phyloP scores from a whole-genome alignment of 2,888 invertebrate species.

The Hypomecis punctinalis region DNA sequence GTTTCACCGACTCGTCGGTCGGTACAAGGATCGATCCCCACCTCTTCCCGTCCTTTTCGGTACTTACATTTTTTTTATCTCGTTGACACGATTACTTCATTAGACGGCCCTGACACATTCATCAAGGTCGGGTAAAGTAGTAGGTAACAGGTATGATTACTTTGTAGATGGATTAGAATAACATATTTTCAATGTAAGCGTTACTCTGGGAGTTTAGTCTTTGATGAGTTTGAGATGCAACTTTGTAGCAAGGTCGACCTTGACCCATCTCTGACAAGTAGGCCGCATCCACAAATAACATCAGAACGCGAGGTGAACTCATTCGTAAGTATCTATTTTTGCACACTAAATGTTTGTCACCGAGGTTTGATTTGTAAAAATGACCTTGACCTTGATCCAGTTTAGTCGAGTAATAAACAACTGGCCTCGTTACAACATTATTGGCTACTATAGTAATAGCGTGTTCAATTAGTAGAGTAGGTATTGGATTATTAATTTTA shows the following conservation, averaged over 20 bases:
- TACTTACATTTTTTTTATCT: conserved; percentile 67
- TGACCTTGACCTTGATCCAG: conserved; percentile 85
- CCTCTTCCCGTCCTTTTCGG: conserved; percentile 82
- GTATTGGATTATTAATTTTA: conserved; percentile 18
- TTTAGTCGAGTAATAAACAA: conserved; percentile 78
- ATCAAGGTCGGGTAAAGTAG: conserved; percentile 62
- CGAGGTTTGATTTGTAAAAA: conserved; percentile 80
- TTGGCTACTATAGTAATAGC: conserved; percentile 66
- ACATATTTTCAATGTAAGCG: background rate
- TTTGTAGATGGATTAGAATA: conserved; percentile 5
- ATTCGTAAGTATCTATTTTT: conserved; percentile 72
- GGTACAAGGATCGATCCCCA: conserved; percentile 82
- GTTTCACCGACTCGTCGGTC: conserved; percentile 82
- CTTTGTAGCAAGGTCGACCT: conserved; percentile 71
- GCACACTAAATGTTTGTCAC: conserved; percentile 73
- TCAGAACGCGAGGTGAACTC: conserved; percentile 74
- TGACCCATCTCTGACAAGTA: conserved; percentile 77
- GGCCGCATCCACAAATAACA: conserved; percentile 75
- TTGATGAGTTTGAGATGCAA: conserved; percentile 42
- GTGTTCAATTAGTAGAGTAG: conserved; percentile 69
- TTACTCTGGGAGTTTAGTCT: background rate
- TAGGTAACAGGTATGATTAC: conserved; percentile 38
- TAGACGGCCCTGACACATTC: conserved; percentile 64
- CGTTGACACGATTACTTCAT: conserved; percentile 79
- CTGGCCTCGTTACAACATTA: conserved; percentile 82